These are phyloP conservation scores for Cosmorhoe ocellata DNA, from an alignment of 2,888 invertebrate genomes.

Conservation along the genomic window DNA sequence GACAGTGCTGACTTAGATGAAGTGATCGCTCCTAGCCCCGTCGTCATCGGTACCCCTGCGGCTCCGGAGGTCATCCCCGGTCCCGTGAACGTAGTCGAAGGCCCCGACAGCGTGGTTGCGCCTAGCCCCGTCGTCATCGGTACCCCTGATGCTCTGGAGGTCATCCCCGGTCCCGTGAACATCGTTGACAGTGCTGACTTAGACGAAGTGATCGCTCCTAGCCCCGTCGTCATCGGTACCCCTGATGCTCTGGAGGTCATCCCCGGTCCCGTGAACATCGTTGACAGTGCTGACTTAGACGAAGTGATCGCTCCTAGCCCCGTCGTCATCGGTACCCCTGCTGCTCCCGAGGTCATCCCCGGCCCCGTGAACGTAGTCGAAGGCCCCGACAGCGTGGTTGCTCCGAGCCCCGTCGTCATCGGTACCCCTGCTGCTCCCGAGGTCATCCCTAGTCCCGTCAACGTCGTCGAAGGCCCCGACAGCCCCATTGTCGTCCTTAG, in stretches of 20 bases:
- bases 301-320: background rate
- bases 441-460: conserved; percentile 15
- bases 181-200: too few species aligned
- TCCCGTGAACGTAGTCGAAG: too few species aligned
- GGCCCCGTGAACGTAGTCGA: conserved; percentile 26
- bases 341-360: conserved; percentile 19
- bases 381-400: background rate
- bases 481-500: conserved; percentile 20
- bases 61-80: too few species aligned
- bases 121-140: too few species aligned
- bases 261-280: conserved; percentile 26
- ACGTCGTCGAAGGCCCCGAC: conserved; percentile 12
- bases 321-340: conserved; percentile 8
- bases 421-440: conserved; percentile 15
- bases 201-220: background rate
- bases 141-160: too few species aligned
- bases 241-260: conserved; percentile 23
- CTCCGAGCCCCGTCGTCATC: conserved; percentile 22
- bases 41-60: too few species aligned
- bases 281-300: background rate
- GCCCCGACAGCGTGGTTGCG: background rate
- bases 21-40: background rate
- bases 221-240: background rate
- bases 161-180: too few species aligned
- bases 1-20: background rate